These are phyloP conservation scores for Rugalucina vietnamica DNA, from an alignment of 2,888 invertebrate species.

Conservation along the genomic window DNA sequence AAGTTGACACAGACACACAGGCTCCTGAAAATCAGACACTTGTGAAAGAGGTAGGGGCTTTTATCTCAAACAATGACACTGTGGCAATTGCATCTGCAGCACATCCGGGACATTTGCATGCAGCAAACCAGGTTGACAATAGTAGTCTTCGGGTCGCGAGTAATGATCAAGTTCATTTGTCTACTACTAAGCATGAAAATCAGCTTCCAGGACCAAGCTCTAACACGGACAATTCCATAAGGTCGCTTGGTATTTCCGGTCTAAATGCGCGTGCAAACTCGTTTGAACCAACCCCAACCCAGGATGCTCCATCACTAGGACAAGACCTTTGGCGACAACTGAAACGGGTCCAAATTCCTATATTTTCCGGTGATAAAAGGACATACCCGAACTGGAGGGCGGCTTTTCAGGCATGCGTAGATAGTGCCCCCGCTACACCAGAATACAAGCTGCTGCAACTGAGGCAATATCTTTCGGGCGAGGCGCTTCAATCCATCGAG, in stretches of 20 bases:
- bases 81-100: no score
- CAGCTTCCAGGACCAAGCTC: no score
- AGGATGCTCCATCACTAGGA: background rate
- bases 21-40: background rate
- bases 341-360: slow-evolving; percentile 25
- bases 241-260: no score
- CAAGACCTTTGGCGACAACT: slow-evolving; percentile 18
- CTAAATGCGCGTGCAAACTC: background rate
- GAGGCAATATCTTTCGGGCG: slow-evolving; percentile 22
- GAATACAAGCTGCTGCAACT: slow-evolving; percentile 24
- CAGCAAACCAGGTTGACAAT: no score
- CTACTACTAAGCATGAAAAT: no score
- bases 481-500: slow-evolving; percentile 25
- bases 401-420: slow-evolving; percentile 17
- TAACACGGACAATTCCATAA: no score
- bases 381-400: slow-evolving; percentile 17
- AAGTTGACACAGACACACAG: background rate
- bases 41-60: background rate
- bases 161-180: no score
- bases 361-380: slow-evolving; percentile 17
- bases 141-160: no score
- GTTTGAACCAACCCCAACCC: background rate
- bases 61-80: background rate
- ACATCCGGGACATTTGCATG: background rate
- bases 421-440: slow-evolving; percentile 5